Conservation (phyloP, 2,888 invertebrate genomes). For the Drosophila emarginata region DNA sequence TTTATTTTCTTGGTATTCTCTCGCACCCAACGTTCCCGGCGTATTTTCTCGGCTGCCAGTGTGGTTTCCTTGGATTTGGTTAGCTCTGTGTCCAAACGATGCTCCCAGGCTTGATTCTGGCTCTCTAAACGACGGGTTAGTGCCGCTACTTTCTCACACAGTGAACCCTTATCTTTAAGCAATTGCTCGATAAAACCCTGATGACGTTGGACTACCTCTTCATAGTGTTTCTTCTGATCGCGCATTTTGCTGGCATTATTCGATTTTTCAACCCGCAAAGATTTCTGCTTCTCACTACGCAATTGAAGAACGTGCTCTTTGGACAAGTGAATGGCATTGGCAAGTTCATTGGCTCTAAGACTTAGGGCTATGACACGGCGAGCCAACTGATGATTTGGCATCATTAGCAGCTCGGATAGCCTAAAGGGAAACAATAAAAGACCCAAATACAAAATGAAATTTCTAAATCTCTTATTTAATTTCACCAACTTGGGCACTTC, state of each 20-base stretch:
- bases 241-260: constrained; percentile 83
- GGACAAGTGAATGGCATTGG: constrained; percentile 81
- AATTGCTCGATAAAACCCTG: constrained; percentile 93
- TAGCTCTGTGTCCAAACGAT: constrained; percentile 89
- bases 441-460: not conserved
- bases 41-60: constrained; percentile 89
- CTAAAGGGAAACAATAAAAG: constrained; percentile 46
- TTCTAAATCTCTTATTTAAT: not conserved
- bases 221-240: constrained; percentile 88
- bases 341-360: constrained; percentile 81
- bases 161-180: constrained; percentile 89
- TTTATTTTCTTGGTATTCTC: constrained; percentile 93
- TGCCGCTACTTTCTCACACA: constrained; percentile 85
- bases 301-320: constrained; percentile 81
- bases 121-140: constrained; percentile 82
- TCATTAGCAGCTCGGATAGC: constrained; percentile 81
- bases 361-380: constrained; percentile 80
- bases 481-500: constrained; percentile 81
- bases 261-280: constrained; percentile 80
- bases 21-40: constrained; percentile 91
- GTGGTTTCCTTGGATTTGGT: constrained; percentile 90
- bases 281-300: constrained; percentile 81
- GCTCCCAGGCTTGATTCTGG: constrained; percentile 87
- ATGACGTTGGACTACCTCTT: constrained; percentile 88
- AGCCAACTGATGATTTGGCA: constrained; percentile 82